Evolutionary conservation across 2,888 invertebrate species (phyloP).

Genomic region (Torymus tubicola): DNA sequence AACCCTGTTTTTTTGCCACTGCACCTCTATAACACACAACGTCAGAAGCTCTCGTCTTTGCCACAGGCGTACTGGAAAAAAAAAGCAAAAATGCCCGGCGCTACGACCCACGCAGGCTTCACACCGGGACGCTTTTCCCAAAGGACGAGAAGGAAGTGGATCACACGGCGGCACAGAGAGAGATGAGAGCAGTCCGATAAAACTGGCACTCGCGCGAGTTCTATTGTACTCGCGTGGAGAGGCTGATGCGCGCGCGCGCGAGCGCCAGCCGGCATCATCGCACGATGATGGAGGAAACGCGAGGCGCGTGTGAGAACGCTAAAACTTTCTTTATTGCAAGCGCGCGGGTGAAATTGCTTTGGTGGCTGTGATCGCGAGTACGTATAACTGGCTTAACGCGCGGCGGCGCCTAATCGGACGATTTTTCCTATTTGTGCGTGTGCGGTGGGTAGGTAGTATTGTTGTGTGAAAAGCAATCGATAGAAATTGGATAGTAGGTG

Average conservation of each 20-base stretch:
- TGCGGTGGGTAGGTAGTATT: background rate
- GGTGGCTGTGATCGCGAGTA: no score
- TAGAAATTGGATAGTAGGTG: slow-evolving; percentile 26
- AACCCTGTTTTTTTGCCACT: no score
- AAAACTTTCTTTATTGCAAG: slow-evolving; percentile 32
- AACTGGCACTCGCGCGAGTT: slow-evolving; percentile 1
- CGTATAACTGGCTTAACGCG: background rate
- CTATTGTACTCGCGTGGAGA: slow-evolving; percentile 41
- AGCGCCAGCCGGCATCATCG: no score
- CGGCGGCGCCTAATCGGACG: background rate
- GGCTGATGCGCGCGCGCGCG: no score
- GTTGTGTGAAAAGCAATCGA: slow-evolving; percentile 22
- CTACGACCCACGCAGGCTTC: background rate
- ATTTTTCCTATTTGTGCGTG: background rate
- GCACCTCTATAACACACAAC: no score
- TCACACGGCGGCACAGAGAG: slow-evolving; percentile 4
- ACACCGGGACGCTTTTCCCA: slow-evolving; percentile 25
- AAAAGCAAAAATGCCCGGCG: background rate
- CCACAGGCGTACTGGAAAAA: background rate
- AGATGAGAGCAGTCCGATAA: slow-evolving; percentile 51
- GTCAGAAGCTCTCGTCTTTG: no score
- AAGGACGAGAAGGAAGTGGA: slow-evolving; percentile 38
- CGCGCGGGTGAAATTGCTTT: slow-evolving; percentile 33
- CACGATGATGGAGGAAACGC: slow-evolving; percentile 22
- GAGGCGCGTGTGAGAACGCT: slow-evolving; percentile 46